Evolutionary conservation across 1,140 invertebrate genomes (phyloP), one percentile per base, ranked within the genome.

Genomic region (Bradynema listronoti): DNA sequence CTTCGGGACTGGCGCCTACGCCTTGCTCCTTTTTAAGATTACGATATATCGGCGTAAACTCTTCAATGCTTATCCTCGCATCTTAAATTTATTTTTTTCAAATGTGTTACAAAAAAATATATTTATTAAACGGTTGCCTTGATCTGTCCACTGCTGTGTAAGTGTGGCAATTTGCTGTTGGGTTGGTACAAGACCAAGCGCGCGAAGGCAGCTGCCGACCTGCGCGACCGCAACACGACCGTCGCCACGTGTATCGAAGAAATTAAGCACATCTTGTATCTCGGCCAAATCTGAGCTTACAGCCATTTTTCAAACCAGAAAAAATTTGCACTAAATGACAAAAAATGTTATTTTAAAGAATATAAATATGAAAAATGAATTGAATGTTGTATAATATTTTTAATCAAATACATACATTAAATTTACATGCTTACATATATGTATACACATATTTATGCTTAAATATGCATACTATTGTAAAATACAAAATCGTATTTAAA

Each of bases 241-340:
- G 36, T 66, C 64, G 5, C 64, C 64, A 41, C 42, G 47, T 24
- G 41, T 50, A 42, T 66, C 64, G 60, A 67, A 66, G 34, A 69
- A 58, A 29, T 58, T 45, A 27, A 58, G 30, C 4, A 58, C 56
- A 39, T 58, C 56, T 19, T 58, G 56, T 16, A 58, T 56, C 1
- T 58, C 56, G 43, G 27, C 41, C 33, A 52, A 11, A 52, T 58
- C 46, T 24, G 16, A 16, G 9, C 27, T 43, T 27, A 43, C 3
- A n/a, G 47, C 9, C n/a, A n/a, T n/a, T n/a, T n/a, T n/a, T n/a
- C n/a, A n/a, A n/a, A n/a, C n/a, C n/a, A n/a, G n/a, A n/a, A n/a
- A n/a, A n/a, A n/a, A n/a, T n/a, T n/a, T n/a, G n/a, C n/a, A n/a
- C n/a, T n/a, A n/a, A n/a, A n/a, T n/a, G n/a, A n/a, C n/a, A n/a